phyloP scores from a whole-genome alignment of 2,113 vertebrate species.

The Chionodraco myersi region DNA sequence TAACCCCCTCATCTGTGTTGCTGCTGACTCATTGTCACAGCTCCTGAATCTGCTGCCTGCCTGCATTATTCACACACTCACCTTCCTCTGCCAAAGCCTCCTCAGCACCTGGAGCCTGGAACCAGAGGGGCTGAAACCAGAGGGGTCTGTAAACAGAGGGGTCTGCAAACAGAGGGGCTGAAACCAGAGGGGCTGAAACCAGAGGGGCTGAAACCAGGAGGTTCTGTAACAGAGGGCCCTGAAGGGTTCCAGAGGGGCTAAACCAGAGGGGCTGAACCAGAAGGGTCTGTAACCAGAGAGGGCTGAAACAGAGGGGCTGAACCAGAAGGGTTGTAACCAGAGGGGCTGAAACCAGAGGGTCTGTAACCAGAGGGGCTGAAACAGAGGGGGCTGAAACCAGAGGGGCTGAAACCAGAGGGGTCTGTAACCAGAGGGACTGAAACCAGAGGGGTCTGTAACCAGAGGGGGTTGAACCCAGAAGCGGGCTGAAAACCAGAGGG shows the following conservation, averaged over 20 bases:
- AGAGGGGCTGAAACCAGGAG: background rate
- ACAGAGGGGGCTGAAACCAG: background rate
- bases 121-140: background rate
- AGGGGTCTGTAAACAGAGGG: background rate
- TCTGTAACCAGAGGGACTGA: background rate
- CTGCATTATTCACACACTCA: conserved; percentile 80
- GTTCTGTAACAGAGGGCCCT: too few relatives aligned
- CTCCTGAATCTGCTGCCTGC: conserved; percentile 78
- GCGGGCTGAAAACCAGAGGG: too few relatives aligned
- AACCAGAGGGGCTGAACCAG: background rate
- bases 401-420: background rate
- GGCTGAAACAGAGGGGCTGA: background rate
- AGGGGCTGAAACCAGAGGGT: background rate
- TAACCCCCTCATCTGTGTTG: conserved; percentile 43
- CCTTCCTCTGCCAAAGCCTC: conserved; percentile 72
- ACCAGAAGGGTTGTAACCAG: background rate
- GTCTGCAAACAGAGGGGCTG: background rate
- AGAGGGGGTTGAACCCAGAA: too few relatives aligned
- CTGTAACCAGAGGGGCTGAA: background rate
- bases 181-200: background rate
- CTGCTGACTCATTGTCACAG: conserved; percentile 85
- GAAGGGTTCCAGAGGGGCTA: background rate
- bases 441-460: background rate
- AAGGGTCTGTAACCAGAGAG: background rate
- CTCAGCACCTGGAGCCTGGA: conserved; percentile 72